phyloP scores from a whole-genome alignment of 2,797 vertebrate species.

The Sebastolobus alascanus region DNA sequence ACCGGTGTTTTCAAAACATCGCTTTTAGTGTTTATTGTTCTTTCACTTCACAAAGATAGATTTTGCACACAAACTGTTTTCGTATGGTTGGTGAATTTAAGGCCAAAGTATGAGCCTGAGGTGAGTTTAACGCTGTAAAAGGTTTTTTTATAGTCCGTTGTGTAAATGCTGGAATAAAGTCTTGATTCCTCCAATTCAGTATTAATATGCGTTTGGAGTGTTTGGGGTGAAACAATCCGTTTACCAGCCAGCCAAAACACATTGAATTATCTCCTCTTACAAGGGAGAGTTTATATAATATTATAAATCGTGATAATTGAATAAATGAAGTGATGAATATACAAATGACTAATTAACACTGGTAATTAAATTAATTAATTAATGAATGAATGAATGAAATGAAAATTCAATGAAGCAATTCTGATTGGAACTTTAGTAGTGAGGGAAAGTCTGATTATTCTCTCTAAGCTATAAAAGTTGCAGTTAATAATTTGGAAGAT shows the following conservation, averaged over 20 bases:
- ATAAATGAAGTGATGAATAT: no score
- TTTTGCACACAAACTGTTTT: conserved; percentile 4
- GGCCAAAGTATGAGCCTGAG: conserved; percentile 41
- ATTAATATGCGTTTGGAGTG: conserved; percentile 47
- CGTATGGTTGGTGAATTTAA: conserved; percentile 16
- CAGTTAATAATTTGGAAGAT: no score
- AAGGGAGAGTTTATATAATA: conserved; percentile 76
- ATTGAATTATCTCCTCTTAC: conserved; percentile 62
- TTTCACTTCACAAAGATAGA: background rate
- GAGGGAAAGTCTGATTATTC: no score
- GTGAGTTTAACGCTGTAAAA: conserved; percentile 48
- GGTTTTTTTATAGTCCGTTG: conserved; percentile 27
- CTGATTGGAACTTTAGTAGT: no score
- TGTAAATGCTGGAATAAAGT: conserved; percentile 40
- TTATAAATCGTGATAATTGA: no score
- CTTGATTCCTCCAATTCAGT: conserved; percentile 52
- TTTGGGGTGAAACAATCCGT: conserved; percentile 57
- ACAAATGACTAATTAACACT: no score
- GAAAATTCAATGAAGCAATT: no score
- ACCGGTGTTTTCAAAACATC: conserved; percentile 2
- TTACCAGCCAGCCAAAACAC: conserved; percentile 60
- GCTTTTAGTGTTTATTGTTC: background rate
- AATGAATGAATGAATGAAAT: no score
- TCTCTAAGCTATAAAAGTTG: no score
- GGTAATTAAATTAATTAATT: no score